Evolutionary conservation across 2,888 invertebrate species (phyloP).

Genomic region (Clanis bilineata): DNA sequence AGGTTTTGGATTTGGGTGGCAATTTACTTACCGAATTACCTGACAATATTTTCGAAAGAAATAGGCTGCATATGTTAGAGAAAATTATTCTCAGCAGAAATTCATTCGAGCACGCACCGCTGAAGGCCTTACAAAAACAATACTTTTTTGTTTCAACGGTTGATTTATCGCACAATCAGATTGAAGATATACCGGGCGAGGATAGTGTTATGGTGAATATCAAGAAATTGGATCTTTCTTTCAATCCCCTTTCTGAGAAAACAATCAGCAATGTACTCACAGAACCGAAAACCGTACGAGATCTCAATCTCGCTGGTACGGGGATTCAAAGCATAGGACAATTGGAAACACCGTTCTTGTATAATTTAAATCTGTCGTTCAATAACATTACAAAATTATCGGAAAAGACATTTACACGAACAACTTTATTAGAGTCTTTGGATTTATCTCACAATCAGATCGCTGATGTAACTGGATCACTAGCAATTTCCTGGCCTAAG

Average conservation of each 20-base stretch:
- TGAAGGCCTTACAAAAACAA: conserved; percentile 90
- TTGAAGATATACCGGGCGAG: conserved; percentile 91
- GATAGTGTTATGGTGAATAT: conserved; percentile 94
- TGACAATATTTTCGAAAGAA: conserved; percentile 91
- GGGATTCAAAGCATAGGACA: conserved; percentile 86
- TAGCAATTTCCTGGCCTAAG: conserved; percentile 86
- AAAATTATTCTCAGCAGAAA: conserved; percentile 90
- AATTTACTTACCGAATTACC: conserved; percentile 90
- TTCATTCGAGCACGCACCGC: conserved; percentile 89
- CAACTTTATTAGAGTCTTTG: conserved; percentile 89
- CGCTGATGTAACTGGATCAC: conserved; percentile 80
- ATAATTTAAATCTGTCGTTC: conserved; percentile 88
- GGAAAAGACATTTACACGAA: conserved; percentile 87
- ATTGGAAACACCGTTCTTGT: conserved; percentile 92
- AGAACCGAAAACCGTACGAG: conserved; percentile 93
- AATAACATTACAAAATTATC: conserved; percentile 87
- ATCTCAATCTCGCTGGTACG: conserved; percentile 90
- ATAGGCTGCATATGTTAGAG: conserved; percentile 90
- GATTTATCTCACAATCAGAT: conserved; percentile 90
- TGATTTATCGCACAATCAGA: conserved; percentile 89
- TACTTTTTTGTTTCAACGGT: conserved; percentile 91
- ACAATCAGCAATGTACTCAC: conserved; percentile 89
- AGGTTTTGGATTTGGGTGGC: conserved; percentile 87
- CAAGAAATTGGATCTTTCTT: conserved; percentile 92
- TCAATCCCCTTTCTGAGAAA: conserved; percentile 89